Evolutionary conservation across 2,888 invertebrate species (phyloP), one percentile per base, ranked within the genome.

Genomic region (Hyles lineata): DNA sequence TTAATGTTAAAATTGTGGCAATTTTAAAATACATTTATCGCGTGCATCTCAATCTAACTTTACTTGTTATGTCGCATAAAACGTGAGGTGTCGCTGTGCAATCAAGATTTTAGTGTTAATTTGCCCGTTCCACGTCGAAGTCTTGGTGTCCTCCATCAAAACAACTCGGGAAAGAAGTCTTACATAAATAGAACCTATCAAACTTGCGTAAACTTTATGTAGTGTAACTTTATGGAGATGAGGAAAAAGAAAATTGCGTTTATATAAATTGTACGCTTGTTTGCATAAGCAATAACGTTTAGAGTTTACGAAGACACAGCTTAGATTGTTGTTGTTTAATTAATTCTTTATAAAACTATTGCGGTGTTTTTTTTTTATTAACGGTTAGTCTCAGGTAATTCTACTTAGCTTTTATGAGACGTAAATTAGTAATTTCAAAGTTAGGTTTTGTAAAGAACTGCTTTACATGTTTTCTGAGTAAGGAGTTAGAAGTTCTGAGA

Each of bases 171-270:
- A 67, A 50, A 50, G 23, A 63, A n/a, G 15, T 43, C 23, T n/a
- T 35, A 19, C 23, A 19, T 35, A 23, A 43, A 67, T 63, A 43
- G 50, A 67, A 67, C 23, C 67, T 43, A 67, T 67, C 43, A 23
- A 21, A 29, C 67, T 67, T 50, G 43, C 67, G 67, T 67, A 50
- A 67, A 67, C 67, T 43, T 67, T 67, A 67, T 67, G 67, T 67
- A 23, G 50, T 67, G 67, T 43, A 67, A 67, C 67, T 67, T 67
- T 67, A 67, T 67, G 67, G 50, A 23, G 67, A 67, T 67, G 23
- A 67, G 50, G 17, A 67, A 67, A 67, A 50, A 67, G 43, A 23
- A 50, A 50, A 67, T 63, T 67, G 67, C 50, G 67, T 67, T 17
- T 43, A 17, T 67, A 67, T 67, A 67, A 21, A 50, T 43, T 50